A percentile compares a stretch with the other conserved stretches of the same genome.
phyloP scores from a whole-genome alignment of 2,113 vertebrate genomes.

The Chauna torquata region DNA sequence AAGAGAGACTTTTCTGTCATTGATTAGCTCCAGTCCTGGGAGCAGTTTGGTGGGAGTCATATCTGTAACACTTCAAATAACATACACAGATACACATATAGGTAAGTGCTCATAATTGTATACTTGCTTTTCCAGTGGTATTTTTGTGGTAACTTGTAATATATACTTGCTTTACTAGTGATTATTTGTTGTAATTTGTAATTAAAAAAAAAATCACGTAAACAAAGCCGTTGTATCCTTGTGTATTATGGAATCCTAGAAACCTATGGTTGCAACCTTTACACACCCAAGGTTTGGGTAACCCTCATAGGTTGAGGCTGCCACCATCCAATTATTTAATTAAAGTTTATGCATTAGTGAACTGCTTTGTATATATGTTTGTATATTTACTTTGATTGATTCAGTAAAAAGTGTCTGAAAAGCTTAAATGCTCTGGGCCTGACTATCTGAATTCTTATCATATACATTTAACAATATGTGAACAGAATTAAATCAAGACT shows the following conservation, averaged over 20 bases:
- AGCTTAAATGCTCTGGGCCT: neutral
- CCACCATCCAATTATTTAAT: neutral
- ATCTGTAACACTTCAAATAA: neutral
- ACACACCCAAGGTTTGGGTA: rapidly evolving
- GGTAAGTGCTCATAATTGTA: neutral
- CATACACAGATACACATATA: no score
- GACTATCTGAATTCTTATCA: neutral
- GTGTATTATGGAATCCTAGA: neutral
- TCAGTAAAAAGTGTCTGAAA: neutral
- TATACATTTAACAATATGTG: neutral
- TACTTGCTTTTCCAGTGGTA: neutral
- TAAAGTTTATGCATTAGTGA: neutral
- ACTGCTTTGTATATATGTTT: neutral
- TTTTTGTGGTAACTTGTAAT: neutral
- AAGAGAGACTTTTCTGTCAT: neutral
- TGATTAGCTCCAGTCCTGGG: neutral
- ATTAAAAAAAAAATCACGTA: neutral
- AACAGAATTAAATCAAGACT: neutral
- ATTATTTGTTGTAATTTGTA: neutral
- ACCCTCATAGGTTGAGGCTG: neutral
- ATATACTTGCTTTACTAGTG: neutral
- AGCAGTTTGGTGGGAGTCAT: neutral
- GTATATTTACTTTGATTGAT: neutral
- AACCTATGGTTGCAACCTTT: neutral
- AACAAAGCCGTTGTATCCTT: neutral